Evolutionary conservation across 64 coral and sea anemone species (phyloP), one percentile per base, ranked within the genome.

Genomic region (Pocillopora verrucosa): DNA sequence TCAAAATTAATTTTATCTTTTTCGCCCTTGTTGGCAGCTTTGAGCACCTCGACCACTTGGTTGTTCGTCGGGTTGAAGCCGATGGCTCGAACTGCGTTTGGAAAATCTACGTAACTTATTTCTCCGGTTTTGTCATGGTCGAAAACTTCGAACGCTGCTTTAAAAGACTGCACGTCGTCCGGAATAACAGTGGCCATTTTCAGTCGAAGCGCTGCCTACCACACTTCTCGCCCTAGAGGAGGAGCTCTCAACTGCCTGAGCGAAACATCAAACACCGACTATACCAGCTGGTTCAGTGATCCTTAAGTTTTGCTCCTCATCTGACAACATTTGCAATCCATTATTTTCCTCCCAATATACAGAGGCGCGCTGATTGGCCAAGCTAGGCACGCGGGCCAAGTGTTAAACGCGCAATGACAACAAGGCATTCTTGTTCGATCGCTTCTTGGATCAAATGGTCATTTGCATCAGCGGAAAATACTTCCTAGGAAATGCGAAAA

Each of bases 1-100:
- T 72, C 75, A 77, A 97, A 97, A 38, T 97, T 87, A 30, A 97
- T 93, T n/a, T 75, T 80, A 64, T 85, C 77, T 4, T 97, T 89
- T 25, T 93, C 79, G 38, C 80, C 57, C 64, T 93, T 97, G 16
- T 94, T 89, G 82, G 79, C 87, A 24, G 87, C 87, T 22, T 91
- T 73, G 59, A 97, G 76, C 4, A 93, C 83, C 14, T 72, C 38
- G 13, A 62, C 83, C 45, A 93, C 83, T 61, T 94, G 83, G 25
- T 56, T 65, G 56, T 90, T 79, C 17, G 88, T 97, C 16, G 73
- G 87, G 65, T 93, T 89, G 9, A 62, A 37, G 16, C 95, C 91
- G 26, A 86, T 63, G 34, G 88, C 84, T 38, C 81, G 88, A 34
- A 91, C 91, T 17, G 89, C 76, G 16, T 51, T 72, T 59, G 88